Evolutionary conservation across 2,888 invertebrate species (phyloP).

Genomic region (Villa cingulata): DNA sequence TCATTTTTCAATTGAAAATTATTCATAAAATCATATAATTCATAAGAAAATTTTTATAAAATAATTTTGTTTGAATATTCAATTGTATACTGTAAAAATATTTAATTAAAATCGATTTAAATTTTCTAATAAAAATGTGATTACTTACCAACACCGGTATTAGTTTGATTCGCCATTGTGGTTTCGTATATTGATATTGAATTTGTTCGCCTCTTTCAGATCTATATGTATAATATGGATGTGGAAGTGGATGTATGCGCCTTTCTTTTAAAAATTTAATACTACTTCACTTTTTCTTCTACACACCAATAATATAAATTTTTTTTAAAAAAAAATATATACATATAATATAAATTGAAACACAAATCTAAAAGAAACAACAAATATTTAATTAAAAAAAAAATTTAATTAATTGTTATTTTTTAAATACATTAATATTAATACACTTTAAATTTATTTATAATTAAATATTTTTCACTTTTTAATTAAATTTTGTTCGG

Average conservation of each 20-base stretch:
- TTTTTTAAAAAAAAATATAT: no score
- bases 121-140: no score
- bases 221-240: background rate
- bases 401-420: background rate
- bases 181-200: background rate
- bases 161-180: constrained; percentile 72
- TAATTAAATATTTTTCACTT: background rate
- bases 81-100: no score
- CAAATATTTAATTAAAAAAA: background rate
- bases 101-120: no score
- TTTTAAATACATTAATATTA: background rate
- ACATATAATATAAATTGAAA: background rate
- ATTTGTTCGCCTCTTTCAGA: background rate
- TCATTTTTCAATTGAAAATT: no score
- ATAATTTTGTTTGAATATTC: no score
- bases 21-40: no score
- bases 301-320: no score
- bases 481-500: background rate
- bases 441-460: background rate
- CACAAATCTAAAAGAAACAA: background rate
- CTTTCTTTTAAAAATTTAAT: background rate
- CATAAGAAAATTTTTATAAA: no score
- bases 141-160: constrained; percentile 85
- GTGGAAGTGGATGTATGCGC: no score
- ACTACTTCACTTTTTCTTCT: no score